Conservation (phyloP, 92 coral and sea anemone genomes). For the Bergia sp. region DNA sequence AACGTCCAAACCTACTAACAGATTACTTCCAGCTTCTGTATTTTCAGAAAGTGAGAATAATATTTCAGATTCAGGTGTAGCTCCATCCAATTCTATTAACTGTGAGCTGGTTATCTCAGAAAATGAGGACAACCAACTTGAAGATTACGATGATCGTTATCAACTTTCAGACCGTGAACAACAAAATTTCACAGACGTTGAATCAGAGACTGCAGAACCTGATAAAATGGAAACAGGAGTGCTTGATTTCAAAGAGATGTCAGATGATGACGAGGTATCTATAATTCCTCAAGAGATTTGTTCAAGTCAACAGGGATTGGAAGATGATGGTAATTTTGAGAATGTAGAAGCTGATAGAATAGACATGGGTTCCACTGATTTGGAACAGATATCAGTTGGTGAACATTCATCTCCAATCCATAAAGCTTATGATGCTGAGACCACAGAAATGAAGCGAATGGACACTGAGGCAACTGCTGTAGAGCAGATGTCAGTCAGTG, state of each 20-base stretch:
- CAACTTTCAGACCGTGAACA: background rate
- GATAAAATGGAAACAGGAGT: slow-evolving; percentile 4
- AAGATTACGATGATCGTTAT: background rate
- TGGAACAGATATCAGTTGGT: background rate
- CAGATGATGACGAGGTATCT: background rate
- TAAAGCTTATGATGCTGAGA: background rate
- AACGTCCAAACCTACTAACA: background rate
- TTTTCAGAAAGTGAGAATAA: background rate
- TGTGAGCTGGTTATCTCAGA: background rate
- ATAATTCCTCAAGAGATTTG: no score
- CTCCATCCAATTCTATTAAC: background rate
- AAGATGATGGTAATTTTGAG: background rate
- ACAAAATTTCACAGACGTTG: background rate
- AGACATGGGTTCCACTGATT: background rate
- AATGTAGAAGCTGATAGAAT: background rate
- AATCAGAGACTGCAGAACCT: background rate
- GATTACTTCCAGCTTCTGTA: background rate
- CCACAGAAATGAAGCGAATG: background rate
- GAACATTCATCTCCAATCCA: background rate
- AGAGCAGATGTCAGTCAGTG: background rate
- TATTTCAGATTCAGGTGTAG: background rate
- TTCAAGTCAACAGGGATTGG: background rate
- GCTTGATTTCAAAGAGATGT: slow-evolving; percentile 1
- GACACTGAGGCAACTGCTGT: background rate
- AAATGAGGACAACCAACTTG: background rate